These are phyloP conservation scores for Idaea straminata DNA, from an alignment of 2,888 invertebrate species.

Conservation along the genomic window DNA sequence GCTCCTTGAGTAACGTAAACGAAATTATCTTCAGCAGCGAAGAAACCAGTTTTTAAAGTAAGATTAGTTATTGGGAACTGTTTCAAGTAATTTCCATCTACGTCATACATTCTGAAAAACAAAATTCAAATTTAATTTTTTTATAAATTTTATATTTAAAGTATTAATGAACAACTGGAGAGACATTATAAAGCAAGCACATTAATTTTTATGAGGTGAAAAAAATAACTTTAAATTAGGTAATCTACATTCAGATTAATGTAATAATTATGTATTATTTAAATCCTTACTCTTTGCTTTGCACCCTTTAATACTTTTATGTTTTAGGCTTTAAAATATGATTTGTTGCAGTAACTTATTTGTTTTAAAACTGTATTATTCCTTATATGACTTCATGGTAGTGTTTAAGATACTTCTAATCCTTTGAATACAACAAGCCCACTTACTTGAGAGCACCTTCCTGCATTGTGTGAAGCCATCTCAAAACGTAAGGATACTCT, in stretches of 20 bases:
- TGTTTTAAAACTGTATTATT: too few species aligned
- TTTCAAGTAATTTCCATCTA: conserved; percentile 43
- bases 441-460: conserved; percentile 46
- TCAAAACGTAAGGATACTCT: conserved; percentile 41
- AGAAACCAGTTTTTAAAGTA: conserved; percentile 49
- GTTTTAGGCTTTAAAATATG: too few species aligned
- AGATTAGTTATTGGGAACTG: conserved; percentile 47
- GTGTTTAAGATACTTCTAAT: background rate
- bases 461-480: conserved; percentile 50
- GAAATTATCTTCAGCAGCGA: conserved; percentile 49
- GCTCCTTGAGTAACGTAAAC: conserved; percentile 55
- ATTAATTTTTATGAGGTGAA: too few species aligned
- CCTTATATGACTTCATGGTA: too few species aligned
- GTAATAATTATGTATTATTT: too few species aligned
- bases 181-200: too few species aligned
- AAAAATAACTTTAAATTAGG: too few species aligned
- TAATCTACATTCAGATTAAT: too few species aligned
- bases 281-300: too few species aligned
- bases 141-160: background rate
- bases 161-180: too few species aligned
- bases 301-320: too few species aligned
- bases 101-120: conserved; percentile 46
- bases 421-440: background rate
- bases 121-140: background rate
- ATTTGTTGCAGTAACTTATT: too few species aligned